These are phyloP conservation scores for Callimorpha dominula DNA, from an alignment of 2,888 invertebrate species.

Conservation along the genomic window DNA sequence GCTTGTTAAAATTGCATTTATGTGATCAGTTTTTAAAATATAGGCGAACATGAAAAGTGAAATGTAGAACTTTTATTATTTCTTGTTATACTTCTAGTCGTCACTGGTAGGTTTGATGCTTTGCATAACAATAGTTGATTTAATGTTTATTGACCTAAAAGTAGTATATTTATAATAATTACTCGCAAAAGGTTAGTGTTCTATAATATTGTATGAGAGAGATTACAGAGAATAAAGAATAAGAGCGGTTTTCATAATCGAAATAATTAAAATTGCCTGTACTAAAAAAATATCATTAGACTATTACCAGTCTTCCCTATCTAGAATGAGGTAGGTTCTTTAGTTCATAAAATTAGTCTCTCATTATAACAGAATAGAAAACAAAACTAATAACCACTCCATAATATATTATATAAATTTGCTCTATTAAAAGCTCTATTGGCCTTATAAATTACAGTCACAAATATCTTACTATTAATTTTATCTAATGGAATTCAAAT, in stretches of 20 bases:
- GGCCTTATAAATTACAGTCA: conserved; percentile 15
- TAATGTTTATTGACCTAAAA: neutral
- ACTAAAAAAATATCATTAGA: neutral
- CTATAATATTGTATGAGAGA: neutral
- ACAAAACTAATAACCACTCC: neutral
- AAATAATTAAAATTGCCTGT: neutral
- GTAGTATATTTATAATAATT: neutral
- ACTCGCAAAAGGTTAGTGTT: neutral
- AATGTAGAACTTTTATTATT: conserved; percentile 9
- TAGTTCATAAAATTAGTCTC: neutral
- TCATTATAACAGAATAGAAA: neutral
- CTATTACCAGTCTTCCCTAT: neutral
- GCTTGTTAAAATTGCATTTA: conserved; percentile 65
- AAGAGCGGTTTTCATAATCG: neutral
- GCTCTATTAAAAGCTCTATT: neutral
- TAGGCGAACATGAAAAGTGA: conserved; percentile 17
- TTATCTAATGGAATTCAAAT: conserved; percentile 53
- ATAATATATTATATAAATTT: neutral
- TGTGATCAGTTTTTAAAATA: conserved; percentile 47
- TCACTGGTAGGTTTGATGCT: neutral
- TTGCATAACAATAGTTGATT: neutral
- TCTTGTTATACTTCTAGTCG: neutral
- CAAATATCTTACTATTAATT: conserved; percentile 28
- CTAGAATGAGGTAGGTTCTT: neutral
- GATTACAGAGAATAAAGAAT: too few relatives aligned